Conservation (phyloP, 2,113 vertebrate genomes). For the Todiramphus saurophagus region DNA sequence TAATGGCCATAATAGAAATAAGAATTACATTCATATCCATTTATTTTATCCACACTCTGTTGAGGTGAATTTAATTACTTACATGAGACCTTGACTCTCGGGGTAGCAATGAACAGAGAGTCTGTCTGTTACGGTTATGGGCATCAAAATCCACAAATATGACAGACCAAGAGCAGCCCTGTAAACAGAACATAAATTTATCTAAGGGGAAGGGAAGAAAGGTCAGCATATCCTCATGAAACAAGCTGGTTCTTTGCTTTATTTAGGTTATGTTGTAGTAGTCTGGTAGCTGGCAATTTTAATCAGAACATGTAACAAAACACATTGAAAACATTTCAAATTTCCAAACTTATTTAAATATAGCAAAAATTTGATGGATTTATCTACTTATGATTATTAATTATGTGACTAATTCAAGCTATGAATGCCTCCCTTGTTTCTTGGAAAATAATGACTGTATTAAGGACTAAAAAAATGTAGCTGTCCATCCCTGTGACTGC, state of each 20-base stretch:
- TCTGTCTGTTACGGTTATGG: constrained; percentile 96
- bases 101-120: constrained; percentile 90
- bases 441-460: neutral
- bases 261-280: neutral
- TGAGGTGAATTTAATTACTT: constrained; percentile 68
- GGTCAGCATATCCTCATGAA: neutral
- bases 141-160: constrained; percentile 99
- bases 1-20: neutral
- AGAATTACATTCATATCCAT: neutral
- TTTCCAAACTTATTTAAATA: neutral
- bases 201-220: neutral
- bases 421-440: neutral
- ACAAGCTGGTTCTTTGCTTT: neutral
- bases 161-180: constrained; percentile 99
- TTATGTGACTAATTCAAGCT: neutral
- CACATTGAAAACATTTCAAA: neutral
- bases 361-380: neutral
- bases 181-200: constrained; percentile 21
- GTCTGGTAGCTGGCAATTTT: neutral
- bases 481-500: neutral
- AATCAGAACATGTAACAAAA: neutral
- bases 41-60: neutral
- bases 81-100: constrained; percentile 96
- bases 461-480: neutral
- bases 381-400: neutral